Conservation (phyloP, 2,797 vertebrate genomes). For the Decapterus maruadsi region DNA sequence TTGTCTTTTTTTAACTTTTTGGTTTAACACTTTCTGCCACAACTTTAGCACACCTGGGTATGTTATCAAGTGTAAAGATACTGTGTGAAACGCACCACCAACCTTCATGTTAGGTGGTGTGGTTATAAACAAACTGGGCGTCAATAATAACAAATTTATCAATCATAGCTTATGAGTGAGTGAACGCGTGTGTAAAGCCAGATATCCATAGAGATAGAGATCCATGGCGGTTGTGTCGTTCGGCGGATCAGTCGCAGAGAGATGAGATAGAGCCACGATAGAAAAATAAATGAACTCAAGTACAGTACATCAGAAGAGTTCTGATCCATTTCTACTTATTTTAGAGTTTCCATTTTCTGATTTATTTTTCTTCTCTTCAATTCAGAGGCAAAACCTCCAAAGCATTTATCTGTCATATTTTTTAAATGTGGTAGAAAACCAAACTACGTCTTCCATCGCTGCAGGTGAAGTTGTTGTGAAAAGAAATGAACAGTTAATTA, state of each 20-base stretch:
- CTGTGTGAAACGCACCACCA: constrained; percentile 28
- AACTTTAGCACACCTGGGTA: constrained; percentile 76
- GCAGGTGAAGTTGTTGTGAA: neutral
- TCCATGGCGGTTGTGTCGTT: constrained; percentile 15
- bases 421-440: neutral
- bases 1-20: constrained; percentile 73
- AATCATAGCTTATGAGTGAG: constrained; percentile 13
- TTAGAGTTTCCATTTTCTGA: neutral
- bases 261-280: neutral
- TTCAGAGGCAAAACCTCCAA: neutral
- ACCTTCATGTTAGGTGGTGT: constrained; percentile 40
- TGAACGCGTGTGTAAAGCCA: neutral
- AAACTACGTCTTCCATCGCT: neutral
- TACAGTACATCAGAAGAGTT: neutral
- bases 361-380: neutral
- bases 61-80: constrained; percentile 40
- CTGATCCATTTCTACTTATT: neutral
- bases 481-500: neutral
- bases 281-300: neutral
- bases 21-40: constrained; percentile 75
- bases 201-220: neutral
- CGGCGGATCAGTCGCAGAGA: constrained; percentile 28
- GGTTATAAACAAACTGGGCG: constrained; percentile 30
- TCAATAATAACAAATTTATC: constrained; percentile 12
- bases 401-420: neutral